Evolutionary conservation across 1,140 invertebrate genomes (phyloP).

Genomic region (Aphaenogaster ashmeadi): DNA sequence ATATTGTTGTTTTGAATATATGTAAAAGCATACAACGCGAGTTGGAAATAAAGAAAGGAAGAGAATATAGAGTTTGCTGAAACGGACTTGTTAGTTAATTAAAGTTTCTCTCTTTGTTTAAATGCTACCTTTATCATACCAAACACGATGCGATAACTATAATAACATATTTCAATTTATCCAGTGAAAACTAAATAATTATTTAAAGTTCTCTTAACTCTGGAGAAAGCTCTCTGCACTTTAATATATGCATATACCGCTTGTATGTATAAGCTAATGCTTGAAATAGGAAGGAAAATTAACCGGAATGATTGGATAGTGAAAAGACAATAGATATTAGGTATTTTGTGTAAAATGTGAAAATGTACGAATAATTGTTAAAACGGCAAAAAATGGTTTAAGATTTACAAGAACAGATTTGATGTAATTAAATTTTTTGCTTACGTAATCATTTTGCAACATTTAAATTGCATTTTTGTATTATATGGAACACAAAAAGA

Average conservation of each 20-base stretch:
- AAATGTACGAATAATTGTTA: not conserved
- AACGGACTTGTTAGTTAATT: not conserved
- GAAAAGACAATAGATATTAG: not conserved
- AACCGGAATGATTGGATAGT: not conserved
- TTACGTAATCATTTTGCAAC: not conserved
- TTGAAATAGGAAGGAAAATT: not conserved
- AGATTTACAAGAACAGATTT: not conserved
- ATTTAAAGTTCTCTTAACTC: not conserved
- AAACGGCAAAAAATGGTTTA: not conserved
- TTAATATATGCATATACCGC: not conserved
- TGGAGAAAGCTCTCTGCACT: not conserved
- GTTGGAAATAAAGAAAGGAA: not conserved
- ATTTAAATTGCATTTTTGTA: not conserved
- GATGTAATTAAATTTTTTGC: not conserved
- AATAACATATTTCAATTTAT: not conserved
- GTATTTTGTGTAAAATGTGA: not conserved
- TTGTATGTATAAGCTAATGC: not conserved
- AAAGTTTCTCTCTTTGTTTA: constrained; percentile 24
- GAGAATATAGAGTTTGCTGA: not conserved
- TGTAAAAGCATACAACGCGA: not conserved
- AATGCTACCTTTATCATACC: not conserved
- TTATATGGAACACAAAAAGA: not conserved
- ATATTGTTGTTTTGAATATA: not conserved
- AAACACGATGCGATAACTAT: not conserved
- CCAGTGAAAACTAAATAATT: not conserved